Percentiles rank a stretch among this genome's conserved stretches.
These are phyloP conservation scores for Latrodectus elegans DNA, from an alignment of 2,888 invertebrate species.

Conservation along the genomic window DNA sequence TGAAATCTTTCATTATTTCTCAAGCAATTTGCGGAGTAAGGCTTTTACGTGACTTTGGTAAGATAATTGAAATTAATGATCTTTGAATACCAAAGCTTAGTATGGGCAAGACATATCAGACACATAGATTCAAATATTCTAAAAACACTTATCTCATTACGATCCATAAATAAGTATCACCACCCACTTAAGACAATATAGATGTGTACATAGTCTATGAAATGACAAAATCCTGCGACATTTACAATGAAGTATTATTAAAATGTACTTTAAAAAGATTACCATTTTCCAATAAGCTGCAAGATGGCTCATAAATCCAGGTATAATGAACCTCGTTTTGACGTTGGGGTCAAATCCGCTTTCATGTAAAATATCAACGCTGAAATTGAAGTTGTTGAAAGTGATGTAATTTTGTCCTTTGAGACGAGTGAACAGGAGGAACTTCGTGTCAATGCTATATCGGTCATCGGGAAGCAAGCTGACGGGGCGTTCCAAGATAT, in stretches of 20 bases:
- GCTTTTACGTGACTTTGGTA: no score
- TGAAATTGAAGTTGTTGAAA: slow-evolving; percentile 25
- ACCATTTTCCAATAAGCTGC: slow-evolving; percentile 62
- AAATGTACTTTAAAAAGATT: not conserved
- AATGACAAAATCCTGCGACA: no score
- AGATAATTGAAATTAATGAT: no score
- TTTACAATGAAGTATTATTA: not conserved
- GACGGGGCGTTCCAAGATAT: slow-evolving; percentile 63
- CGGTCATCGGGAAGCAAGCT: slow-evolving; percentile 64
- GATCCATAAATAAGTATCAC: no score
- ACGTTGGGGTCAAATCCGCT: slow-evolving; percentile 15
- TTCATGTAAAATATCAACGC: not conserved
- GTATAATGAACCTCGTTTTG: slow-evolving; percentile 65
- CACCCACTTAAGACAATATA: no score
- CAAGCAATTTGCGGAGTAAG: no score
- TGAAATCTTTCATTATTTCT: no score
- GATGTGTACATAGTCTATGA: no score
- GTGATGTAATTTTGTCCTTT: slow-evolving; percentile 8
- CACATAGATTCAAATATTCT: no score
- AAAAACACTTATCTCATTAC: no score
- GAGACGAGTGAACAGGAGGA: slow-evolving; percentile 45
- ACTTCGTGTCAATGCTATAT: slow-evolving; percentile 44
- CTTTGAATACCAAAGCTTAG: no score
- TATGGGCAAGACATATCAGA: no score
- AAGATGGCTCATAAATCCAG: slow-evolving; percentile 57